These are phyloP conservation scores for Trimorus sp. DNA, from an alignment of 2,888 invertebrate species.

Conservation along the genomic window DNA sequence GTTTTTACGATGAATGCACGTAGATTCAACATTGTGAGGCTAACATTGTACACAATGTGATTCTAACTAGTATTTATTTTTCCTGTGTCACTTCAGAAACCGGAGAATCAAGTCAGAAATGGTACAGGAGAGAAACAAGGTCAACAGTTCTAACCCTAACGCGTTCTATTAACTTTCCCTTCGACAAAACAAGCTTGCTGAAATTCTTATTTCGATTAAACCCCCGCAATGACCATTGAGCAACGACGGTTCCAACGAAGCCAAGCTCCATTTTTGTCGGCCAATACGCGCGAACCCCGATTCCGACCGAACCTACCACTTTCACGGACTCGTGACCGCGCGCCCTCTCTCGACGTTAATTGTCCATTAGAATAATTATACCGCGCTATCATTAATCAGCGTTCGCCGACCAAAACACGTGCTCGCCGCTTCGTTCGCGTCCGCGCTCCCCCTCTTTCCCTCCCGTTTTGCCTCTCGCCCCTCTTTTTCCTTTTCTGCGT, in stretches of 20 bases:
- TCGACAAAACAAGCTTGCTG: too few relatives aligned
- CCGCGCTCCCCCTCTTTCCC: not conserved
- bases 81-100: too few relatives aligned
- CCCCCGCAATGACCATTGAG: not conserved
- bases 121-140: too few relatives aligned
- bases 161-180: too few relatives aligned
- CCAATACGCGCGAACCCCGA: conserved; percentile 36
- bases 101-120: too few relatives aligned
- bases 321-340: conserved; percentile 39
- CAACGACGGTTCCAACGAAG: too few relatives aligned
- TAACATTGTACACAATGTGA: too few relatives aligned
- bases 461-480: not conserved
- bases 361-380: conserved; percentile 64
- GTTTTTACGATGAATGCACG: too few relatives aligned
- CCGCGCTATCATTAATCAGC: conserved; percentile 55
- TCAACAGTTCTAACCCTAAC: too few relatives aligned
- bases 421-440: conserved; percentile 32
- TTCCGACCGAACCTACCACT: conserved; percentile 51
- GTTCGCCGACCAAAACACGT: conserved; percentile 34
- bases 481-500: too few relatives aligned
- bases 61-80: too few relatives aligned
- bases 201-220: conserved; percentile 22
- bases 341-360: conserved; percentile 46
- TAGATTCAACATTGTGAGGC: too few relatives aligned
- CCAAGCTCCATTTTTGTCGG: conserved; percentile 37